These are phyloP conservation scores for Osmoderma eremita DNA, from an alignment of 2,888 invertebrate species.

Conservation along the genomic window DNA sequence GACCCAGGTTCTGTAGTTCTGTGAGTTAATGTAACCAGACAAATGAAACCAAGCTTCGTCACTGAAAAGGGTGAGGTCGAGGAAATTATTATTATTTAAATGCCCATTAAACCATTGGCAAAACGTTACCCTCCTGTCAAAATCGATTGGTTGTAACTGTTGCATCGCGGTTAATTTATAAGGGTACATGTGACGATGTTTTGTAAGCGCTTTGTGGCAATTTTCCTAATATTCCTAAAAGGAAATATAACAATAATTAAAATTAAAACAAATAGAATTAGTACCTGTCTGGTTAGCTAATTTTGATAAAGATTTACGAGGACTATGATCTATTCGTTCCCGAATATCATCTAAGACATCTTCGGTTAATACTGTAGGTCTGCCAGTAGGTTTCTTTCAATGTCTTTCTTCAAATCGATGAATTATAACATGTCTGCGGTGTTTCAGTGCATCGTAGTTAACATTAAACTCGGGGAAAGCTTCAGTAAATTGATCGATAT, in stretches of 20 bases:
- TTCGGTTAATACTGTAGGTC: no score
- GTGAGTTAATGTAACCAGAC: conserved; percentile 1
- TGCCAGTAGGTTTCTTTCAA: background rate
- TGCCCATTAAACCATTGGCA: conserved; percentile 5
- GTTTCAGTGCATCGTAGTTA: background rate
- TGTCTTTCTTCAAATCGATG: conserved; percentile 4
- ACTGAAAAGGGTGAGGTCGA: background rate
- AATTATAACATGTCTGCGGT: conserved; percentile 6
- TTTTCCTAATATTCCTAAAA: background rate
- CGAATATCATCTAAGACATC: no score
- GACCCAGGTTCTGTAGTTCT: no score
- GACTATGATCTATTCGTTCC: background rate
- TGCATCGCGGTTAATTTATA: background rate
- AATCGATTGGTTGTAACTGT: background rate
- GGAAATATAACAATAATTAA: background rate
- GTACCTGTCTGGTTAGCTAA: background rate
- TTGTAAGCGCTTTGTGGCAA: background rate
- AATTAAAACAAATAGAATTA: background rate
- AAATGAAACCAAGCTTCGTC: background rate
- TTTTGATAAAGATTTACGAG: background rate
- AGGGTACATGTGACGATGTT: background rate
- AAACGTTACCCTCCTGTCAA: background rate
- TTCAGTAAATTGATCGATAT: no score
- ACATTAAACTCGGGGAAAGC: no score
- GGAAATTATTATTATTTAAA: background rate